Evolutionary conservation across 2,113 vertebrate species (phyloP), one percentile per base, ranked within the genome.

Genomic region (Oncorhynchus keta): DNA sequence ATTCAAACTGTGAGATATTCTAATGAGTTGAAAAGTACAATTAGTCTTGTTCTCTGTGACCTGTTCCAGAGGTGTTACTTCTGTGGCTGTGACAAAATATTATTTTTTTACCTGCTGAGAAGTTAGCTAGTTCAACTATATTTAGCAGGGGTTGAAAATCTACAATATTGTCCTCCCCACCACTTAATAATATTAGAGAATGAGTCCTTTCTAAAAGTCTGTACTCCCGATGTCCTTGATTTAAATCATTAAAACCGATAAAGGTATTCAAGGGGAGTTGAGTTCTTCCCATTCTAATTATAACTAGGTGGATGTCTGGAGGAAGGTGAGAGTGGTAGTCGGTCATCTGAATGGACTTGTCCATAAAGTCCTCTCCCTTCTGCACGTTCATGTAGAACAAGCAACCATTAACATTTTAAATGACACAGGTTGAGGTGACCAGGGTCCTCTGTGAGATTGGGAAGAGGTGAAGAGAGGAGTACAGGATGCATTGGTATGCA

Each of bases 401-500:
- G 84, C 80, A 80, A 66, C 71, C 84, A 80, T 82, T 86, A 76
- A 72, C 82, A 84, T 84, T 81, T 84, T 78, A 78, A 81, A 82
- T 82, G 73, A 83, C 32, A 75, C 73, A 28, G 66, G 72, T 75
- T 64, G 20, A 65, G 55, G 65, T 62, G 67, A 70, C 30, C 57
- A 65, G 70, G 49, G 75, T 77, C 68, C 75, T 77, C 51, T 73
- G 70, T 48, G 51, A 24, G 67, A 74, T 30, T 5, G 51, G 67
- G 67, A 70, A 76, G 70, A 39, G 61, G 70, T 14, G 28, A 4
- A 26, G 51, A 55, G 51, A 18, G 51, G 51, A 55, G 16, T 45
- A 57, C 73, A 74, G 78, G 71, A 66, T 13, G 18, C 68, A 77
- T 83, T 83, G 75, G 69, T 71, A 81, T 81, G 74, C 79, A 75